Percentiles rank a stretch among this genome's conserved stretches.
Conservation (phyloP, 2,113 vertebrate species). For the Ellobius talpinus region DNA sequence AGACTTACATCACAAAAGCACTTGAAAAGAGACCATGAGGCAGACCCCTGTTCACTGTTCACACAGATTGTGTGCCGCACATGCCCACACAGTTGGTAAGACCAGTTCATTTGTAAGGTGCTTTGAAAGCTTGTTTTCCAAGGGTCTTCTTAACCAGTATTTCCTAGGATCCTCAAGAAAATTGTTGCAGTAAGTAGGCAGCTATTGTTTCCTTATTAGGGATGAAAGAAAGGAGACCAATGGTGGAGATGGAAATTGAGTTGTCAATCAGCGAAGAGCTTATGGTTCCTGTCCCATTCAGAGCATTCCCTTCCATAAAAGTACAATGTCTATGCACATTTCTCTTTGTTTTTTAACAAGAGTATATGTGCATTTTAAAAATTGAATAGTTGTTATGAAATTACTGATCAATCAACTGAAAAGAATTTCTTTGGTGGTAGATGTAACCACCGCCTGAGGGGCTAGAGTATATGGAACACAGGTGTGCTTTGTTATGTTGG, state of each 20-base stretch:
- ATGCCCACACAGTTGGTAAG: neutral
- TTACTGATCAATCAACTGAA: constrained; percentile 49
- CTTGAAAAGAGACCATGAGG: constrained; percentile 8
- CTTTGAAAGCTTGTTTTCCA: neutral
- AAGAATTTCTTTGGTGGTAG: constrained; percentile 17
- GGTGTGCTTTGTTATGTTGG: constrained; percentile 79
- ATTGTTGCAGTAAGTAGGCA: neutral
- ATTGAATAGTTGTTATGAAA: constrained; percentile 33
- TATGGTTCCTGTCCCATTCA: neutral
- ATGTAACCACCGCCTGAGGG: constrained; percentile 38
- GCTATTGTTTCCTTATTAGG: neutral
- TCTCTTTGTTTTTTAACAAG: constrained; percentile 1
- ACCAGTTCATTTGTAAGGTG: neutral
- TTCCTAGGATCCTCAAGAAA: neutral
- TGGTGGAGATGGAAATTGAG: neutral
- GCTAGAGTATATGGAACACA: constrained; percentile 68
- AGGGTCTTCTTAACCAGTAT: neutral
- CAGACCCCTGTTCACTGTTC: neutral
- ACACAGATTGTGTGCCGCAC: neutral
- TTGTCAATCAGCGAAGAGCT: neutral
- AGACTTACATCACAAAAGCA: constrained; percentile 23
- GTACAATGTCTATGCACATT: neutral
- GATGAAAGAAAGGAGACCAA: neutral
- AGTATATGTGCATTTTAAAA: neutral
- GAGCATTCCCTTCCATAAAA: neutral